Evolutionary conservation across 2,797 vertebrate species (phyloP).

Genomic region (Ataeniobius toweri): DNA sequence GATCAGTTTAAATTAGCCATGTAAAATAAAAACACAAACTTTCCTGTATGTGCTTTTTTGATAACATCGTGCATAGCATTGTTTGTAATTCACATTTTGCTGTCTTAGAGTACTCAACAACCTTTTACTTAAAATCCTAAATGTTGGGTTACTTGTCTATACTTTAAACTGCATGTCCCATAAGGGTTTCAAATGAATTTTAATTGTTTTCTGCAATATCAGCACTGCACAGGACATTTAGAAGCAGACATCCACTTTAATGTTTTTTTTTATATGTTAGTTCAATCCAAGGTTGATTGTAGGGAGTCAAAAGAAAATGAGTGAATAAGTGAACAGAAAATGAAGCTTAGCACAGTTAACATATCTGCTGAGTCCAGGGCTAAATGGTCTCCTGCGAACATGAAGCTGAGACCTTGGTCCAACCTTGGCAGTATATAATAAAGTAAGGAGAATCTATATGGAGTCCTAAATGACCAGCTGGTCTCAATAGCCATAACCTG

Average conservation of each 20-base stretch:
- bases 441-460: conserved; percentile 54
- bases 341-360: conserved; percentile 3
- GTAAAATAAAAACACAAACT: no score
- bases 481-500: conserved; percentile 53
- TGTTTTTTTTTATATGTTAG: background rate
- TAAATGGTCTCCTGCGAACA: conserved; percentile 61
- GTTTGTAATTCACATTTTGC: background rate
- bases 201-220: background rate
- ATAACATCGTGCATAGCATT: background rate
- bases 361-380: conserved; percentile 60
- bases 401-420: conserved; percentile 32
- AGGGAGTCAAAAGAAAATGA: background rate
- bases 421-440: conserved; percentile 22
- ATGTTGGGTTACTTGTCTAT: background rate
- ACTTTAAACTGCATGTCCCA: background rate
- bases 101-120: background rate
- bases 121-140: background rate
- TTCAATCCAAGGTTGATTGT: conserved; percentile 8
- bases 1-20: no score
- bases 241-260: background rate
- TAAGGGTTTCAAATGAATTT: background rate
- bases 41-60: no score
- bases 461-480: conserved; percentile 57
- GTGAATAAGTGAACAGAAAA: conserved; percentile 5
- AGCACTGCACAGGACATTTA: background rate